These are phyloP conservation scores for Tolmerus cingulatus DNA, from an alignment of 2,888 invertebrate genomes.

Conservation along the genomic window DNA sequence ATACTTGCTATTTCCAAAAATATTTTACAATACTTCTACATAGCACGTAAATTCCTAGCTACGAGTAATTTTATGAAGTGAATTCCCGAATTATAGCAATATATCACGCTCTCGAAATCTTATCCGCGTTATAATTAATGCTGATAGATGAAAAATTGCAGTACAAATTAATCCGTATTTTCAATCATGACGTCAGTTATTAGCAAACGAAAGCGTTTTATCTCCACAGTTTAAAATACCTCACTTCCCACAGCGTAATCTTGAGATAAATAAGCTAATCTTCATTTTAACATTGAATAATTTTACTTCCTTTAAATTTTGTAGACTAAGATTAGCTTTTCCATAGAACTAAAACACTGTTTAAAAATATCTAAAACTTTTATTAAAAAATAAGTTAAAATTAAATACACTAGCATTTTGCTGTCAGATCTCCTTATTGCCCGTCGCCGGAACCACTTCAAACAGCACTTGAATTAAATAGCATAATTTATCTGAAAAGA, in stretches of 20 bases:
- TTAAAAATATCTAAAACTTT: neutral
- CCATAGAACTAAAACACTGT: neutral
- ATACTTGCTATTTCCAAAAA: too few species aligned
- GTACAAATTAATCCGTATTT: too few species aligned
- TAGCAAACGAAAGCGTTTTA: neutral
- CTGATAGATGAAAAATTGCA: too few species aligned
- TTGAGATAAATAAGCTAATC: neutral
- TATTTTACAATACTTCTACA: too few species aligned
- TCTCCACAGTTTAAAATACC: neutral
- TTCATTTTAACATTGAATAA: neutral
- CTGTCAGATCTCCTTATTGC: conserved; percentile 44
- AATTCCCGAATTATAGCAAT: too few species aligned
- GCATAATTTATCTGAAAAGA: conserved; percentile 69
- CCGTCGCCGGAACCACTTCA: conserved; percentile 68
- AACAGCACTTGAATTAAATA: conserved; percentile 73
- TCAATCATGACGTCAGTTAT: neutral
- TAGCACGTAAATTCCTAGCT: too few species aligned
- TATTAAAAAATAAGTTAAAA: conserved; percentile 11
- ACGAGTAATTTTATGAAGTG: too few species aligned
- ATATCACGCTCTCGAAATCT: too few species aligned
- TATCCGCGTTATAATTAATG: too few species aligned
- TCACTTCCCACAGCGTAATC: neutral
- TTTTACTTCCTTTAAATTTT: neutral
- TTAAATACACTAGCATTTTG: neutral
- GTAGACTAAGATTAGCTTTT: neutral